Base-by-base conservation (phyloP, 2,797 vertebrate genomes). In the Monodelphis domestica region DNA sequence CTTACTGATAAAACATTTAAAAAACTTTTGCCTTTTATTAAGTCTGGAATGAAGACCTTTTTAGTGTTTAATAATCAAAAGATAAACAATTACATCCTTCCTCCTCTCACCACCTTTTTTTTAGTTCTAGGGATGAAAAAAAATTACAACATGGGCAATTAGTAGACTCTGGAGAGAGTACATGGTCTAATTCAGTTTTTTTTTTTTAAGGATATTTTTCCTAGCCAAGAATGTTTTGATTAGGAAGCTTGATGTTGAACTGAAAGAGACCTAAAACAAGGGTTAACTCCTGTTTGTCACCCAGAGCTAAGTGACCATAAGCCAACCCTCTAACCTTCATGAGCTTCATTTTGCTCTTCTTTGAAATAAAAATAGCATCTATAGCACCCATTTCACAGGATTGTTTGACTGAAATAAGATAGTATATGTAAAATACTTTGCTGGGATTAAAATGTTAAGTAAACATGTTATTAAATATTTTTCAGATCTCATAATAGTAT, bases 401-500 rank as follows among this genome's bases (percentile, higher is more conserved):
- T 78, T 78, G 17, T 84, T 84, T 84, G 63, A 84, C 9, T 26
- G 7, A 84, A 84, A 84, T 84, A 84, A 84, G 7, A 45, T 12
- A 1, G 9, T 45, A 21, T 84, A 26, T 45, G 21, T 45, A 45
- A 26, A 84, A 70, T 24, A 88, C 87, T 88, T n/a, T n/a, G n/a
- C n/a, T n/a, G n/a, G n/a, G n/a, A n/a, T n/a, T n/a, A n/a, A n/a
- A n/a, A n/a, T n/a, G n/a, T n/a, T n/a, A n/a, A n/a, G n/a, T n/a
- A n/a, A n/a, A 88, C 12, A 88, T 52, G 12, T 53, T 88, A 30
- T 95, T 70, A 59, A 95, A 94, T 90, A 84, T 97, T 97, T 93
- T 96, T 78, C 94, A 98, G 98, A 57, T 87, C 91, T 70, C 95
- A 92, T 88, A 78, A 70, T 89, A 94, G 2, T 21, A 54, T 92